Evolutionary conservation across 2,113 vertebrate genomes (phyloP).

Genomic region (Daboia siamensis): DNA sequence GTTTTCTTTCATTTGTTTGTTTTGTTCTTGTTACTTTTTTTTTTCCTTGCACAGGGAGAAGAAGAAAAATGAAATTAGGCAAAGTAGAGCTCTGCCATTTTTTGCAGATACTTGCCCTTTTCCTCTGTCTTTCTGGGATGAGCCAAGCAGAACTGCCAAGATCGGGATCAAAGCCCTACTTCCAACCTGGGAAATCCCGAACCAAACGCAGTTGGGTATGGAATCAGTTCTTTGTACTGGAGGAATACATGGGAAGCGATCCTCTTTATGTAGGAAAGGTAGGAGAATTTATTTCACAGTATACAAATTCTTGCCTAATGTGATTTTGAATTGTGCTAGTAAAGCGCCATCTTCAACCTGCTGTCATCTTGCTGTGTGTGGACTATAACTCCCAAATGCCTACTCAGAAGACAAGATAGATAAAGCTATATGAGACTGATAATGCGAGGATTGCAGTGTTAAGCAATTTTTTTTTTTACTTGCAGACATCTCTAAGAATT

Average conservation of each 20-base stretch:
- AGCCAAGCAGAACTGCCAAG: constrained; percentile 76
- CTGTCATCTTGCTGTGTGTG: background rate
- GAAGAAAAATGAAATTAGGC: constrained; percentile 75
- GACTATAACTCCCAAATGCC: background rate
- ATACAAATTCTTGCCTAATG: background rate
- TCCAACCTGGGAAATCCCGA: constrained; percentile 76
- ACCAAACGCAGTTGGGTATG: constrained; percentile 97
- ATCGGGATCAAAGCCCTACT: constrained; percentile 74
- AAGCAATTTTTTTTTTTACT: background rate
- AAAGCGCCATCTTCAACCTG: background rate
- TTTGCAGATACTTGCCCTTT: constrained; percentile 79
- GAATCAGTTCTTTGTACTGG: constrained; percentile 98
- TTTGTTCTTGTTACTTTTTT: background rate
- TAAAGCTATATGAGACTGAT: background rate
- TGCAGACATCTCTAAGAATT: background rate
- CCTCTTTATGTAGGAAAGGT: constrained; percentile 98
- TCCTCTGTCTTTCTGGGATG: constrained; percentile 79
- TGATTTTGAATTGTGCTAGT: background rate
- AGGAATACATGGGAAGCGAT: constrained; percentile 94
- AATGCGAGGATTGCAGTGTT: background rate
- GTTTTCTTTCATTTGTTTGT: constrained; percentile 47
- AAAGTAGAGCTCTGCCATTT: constrained; percentile 76
- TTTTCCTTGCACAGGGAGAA: constrained; percentile 50
- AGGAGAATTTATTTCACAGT: constrained; percentile 59
- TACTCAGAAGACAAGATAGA: background rate